Evolutionary conservation across 2,888 invertebrate genomes (phyloP).

Genomic region (Apamea monoglypha): DNA sequence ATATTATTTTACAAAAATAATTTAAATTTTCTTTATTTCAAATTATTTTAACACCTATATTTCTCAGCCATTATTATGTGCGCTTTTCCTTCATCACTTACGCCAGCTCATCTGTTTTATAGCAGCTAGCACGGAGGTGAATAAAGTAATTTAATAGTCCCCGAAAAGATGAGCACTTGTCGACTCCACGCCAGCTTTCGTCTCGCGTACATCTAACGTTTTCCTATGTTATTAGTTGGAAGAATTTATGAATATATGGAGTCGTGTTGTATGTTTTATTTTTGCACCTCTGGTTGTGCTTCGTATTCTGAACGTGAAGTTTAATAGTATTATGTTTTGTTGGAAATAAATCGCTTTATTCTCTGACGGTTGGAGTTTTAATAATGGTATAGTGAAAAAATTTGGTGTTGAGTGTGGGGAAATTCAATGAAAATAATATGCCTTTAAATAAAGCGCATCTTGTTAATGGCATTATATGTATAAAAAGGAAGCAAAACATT

Average conservation of each 20-base stretch:
- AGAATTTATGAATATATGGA: constrained; percentile 38
- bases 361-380: neutral
- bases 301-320: neutral
- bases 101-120: constrained; percentile 63
- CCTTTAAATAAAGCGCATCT: no score
- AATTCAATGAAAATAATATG: neutral
- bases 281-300: neutral
- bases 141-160: constrained; percentile 81
- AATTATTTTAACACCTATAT: neutral
- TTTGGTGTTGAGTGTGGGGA: no score
- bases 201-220: constrained; percentile 55
- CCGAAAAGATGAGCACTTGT: constrained; percentile 78
- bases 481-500: no score
- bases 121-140: constrained; percentile 72
- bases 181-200: constrained; percentile 67
- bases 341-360: neutral
- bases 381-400: neutral
- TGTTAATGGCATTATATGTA: no score
- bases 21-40: neutral
- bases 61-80: neutral
- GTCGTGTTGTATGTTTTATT: constrained; percentile 37
- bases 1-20: neutral
- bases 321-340: neutral
- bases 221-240: constrained; percentile 53
- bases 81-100: constrained; percentile 46